phyloP scores from a whole-genome alignment of 2,888 invertebrate species.

The Steromphala cineraria region DNA sequence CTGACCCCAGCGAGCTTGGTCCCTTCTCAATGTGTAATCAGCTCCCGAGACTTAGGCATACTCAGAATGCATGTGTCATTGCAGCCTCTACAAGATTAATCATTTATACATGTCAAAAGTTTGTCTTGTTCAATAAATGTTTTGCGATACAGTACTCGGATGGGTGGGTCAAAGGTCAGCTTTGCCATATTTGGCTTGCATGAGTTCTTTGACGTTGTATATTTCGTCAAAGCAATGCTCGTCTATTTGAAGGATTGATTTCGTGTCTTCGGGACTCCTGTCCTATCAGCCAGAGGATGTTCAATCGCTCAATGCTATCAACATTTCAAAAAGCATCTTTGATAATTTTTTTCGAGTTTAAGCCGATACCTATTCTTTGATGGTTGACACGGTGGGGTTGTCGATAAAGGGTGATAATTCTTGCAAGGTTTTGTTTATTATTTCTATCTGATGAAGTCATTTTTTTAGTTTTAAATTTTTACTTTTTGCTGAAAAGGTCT shows the following conservation, averaged over 20 bases:
- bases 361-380: not conserved
- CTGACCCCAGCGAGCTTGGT: no score
- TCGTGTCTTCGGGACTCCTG: not conserved
- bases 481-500: not conserved
- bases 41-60: not conserved
- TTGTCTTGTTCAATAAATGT: conserved; percentile 16
- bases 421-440: not conserved
- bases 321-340: conserved; percentile 11
- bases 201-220: not conserved
- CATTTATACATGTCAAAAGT: conserved; percentile 19
- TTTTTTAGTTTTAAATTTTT: not conserved
- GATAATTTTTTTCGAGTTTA: not conserved
- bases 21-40: not conserved
- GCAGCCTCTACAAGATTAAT: not conserved
- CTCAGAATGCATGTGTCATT: not conserved
- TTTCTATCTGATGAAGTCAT: not conserved
- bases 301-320: not conserved
- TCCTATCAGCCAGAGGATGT: not conserved
- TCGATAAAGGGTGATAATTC: not conserved
- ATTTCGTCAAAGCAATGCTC: not conserved
- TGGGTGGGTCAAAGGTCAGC: not conserved
- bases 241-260: not conserved
- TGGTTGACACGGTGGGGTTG: not conserved
- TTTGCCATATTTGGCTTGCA: conserved; percentile 13
- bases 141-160: not conserved